Conservation (phyloP, 2,888 invertebrate species). For the Cheilosia scutellata region DNA sequence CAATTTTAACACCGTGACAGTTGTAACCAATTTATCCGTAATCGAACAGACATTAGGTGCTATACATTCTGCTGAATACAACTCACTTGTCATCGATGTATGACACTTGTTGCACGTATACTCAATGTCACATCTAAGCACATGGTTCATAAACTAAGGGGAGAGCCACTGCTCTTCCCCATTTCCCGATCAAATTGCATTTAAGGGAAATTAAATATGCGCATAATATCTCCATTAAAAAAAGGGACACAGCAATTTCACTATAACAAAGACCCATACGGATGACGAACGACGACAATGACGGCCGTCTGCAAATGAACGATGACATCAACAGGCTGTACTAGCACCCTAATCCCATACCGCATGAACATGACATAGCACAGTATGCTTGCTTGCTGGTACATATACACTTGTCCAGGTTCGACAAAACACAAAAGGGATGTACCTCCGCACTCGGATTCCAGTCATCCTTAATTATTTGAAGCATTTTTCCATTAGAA, state of each 20-base stretch:
- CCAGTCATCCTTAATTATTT: constrained; percentile 69
- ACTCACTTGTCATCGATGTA: constrained; percentile 9
- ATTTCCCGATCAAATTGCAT: constrained; percentile 58
- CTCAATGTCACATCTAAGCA: constrained; percentile 2
- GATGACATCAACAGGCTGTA: constrained; percentile 74
- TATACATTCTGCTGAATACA: background rate
- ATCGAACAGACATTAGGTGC: no score
- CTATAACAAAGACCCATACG: constrained; percentile 50
- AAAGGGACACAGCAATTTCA: constrained; percentile 67
- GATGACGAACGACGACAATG: constrained; percentile 32
- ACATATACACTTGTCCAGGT: constrained; percentile 26
- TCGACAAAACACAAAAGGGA: constrained; percentile 42
- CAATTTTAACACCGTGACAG: no score
- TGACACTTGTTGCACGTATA: constrained; percentile 57
- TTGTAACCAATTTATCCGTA: no score
- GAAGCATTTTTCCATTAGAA: constrained; percentile 68
- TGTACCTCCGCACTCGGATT: constrained; percentile 9
- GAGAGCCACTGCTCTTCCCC: background rate
- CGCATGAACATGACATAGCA: background rate
- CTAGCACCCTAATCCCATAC: constrained; percentile 60
- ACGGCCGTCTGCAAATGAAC: constrained; percentile 59
- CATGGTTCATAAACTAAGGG: background rate
- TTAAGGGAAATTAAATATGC: constrained; percentile 71
- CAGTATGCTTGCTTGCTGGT: background rate
- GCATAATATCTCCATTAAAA: constrained; percentile 74